Evolutionary conservation across 2,888 invertebrate species (phyloP), one percentile per base, ranked within the genome.

Genomic region (Ormia ochracea): DNA sequence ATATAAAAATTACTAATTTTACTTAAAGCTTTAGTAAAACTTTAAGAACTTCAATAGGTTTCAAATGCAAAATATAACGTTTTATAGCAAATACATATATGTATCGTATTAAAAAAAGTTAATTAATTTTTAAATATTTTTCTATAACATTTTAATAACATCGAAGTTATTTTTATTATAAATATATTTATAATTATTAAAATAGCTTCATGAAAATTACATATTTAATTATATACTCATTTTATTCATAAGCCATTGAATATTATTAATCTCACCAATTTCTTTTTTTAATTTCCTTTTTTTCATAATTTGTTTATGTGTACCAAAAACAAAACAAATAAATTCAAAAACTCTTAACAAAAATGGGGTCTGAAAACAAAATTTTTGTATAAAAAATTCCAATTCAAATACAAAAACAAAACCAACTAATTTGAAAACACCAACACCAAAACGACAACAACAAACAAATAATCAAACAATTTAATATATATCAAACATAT

Each of bases 301-400:
- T 89, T 88, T 87, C 88, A 88, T 87, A 87, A 86, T 83, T 88
- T 87, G 86, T 88, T 89, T 88, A 81, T 84, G 87, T 88, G 85
- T 86, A 88, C 87, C 86, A 86, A 85, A 84, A 69, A 58, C 68
- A 85, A 84, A 69, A 65, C 23, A 36, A 54, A 52, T 19, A 36
- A 72, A 58, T 50, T 41, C 54, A 74, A 65, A 74, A 75, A 87
- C 85, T 72, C 84, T 85, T 84, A 85, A 87, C 87, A 85, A 86
- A 76, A 86, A 86, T 87, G 88, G 88, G 88, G 87, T 88, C 85
- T 84, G 84, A 86, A 84, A 82, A 82, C 78, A 61, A 84, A 83
- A 83, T 83, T 48, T n/a, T n/a, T 5, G 6, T 48, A 28, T 50
- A 83, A 82, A 82, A 81, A 78, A 81, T 70, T 43, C 38, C 36